These are phyloP conservation scores for Thyatira batis DNA, from an alignment of 2,888 invertebrate species.

Conservation along the genomic window DNA sequence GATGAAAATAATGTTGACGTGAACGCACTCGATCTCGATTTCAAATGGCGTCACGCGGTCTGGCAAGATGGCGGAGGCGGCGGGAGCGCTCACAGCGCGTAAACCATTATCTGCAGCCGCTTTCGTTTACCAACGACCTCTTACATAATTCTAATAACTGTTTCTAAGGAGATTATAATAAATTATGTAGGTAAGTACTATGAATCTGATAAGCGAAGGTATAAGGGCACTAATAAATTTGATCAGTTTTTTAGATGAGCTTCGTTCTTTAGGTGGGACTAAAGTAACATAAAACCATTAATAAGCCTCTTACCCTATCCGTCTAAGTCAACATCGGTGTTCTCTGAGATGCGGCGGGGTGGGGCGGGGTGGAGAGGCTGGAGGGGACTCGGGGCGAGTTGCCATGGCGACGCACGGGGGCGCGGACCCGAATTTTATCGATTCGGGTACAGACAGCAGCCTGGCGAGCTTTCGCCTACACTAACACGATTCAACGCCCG, in stretches of 20 bases:
- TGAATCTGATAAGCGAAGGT: slow-evolving; percentile 5
- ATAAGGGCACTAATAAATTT: slow-evolving; percentile 16
- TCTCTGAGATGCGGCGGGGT: slow-evolving; percentile 63
- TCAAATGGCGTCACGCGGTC: slow-evolving; percentile 81
- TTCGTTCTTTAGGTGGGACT: slow-evolving; percentile 54
- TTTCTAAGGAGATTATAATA: not conserved
- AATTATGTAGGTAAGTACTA: not conserved
- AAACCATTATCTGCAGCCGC: slow-evolving; percentile 58
- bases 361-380: slow-evolving; percentile 42
- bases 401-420: slow-evolving; percentile 74
- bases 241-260: slow-evolving; percentile 21
- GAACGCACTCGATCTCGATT: slow-evolving; percentile 66
- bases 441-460: slow-evolving; percentile 80
- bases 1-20: slow-evolving; percentile 46
- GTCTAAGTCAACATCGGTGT: slow-evolving; percentile 82
- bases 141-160: slow-evolving; percentile 13
- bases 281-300: slow-evolving; percentile 80
- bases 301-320: slow-evolving; percentile 82
- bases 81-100: slow-evolving; percentile 36
- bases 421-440: slow-evolving; percentile 82
- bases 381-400: slow-evolving; percentile 61
- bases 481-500: slow-evolving; percentile 77
- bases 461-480: slow-evolving; percentile 70
- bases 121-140: slow-evolving; percentile 48
- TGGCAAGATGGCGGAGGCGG: slow-evolving; percentile 69